These are phyloP conservation scores for Liasis olivaceus DNA, from an alignment of 2,797 vertebrate genomes.

Conservation along the genomic window DNA sequence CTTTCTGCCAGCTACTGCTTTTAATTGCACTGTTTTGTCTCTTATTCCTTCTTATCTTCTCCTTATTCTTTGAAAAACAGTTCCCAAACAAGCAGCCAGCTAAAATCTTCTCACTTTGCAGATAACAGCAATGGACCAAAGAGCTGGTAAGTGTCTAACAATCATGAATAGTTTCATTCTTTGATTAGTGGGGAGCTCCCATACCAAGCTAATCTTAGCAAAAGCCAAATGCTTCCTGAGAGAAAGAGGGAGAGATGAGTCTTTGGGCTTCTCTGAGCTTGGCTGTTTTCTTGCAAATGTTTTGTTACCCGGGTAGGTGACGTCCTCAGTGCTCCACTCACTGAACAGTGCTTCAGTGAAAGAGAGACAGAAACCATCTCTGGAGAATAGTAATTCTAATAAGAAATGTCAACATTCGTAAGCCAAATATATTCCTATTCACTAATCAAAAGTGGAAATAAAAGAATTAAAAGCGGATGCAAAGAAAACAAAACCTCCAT, in stretches of 20 bases:
- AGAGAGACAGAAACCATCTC: neutral
- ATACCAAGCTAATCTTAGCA: constrained; percentile 50
- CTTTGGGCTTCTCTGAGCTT: too few relatives aligned
- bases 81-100: constrained; percentile 20
- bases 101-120: constrained; percentile 55
- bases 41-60: constrained; percentile 25
- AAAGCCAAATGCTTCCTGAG: constrained; percentile 55
- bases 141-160: constrained; percentile 60
- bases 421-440: neutral
- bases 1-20: constrained; percentile 31
- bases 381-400: constrained; percentile 49
- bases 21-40: constrained; percentile 32
- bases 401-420: constrained; percentile 41
- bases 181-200: constrained; percentile 55
- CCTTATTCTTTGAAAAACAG: constrained; percentile 43
- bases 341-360: neutral
- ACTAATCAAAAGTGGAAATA: constrained; percentile 28
- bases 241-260: neutral
- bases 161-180: constrained; percentile 68
- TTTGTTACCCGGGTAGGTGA: too few relatives aligned
- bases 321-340: too few relatives aligned
- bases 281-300: too few relatives aligned
- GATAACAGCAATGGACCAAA: constrained; percentile 64
- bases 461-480: constrained; percentile 34
- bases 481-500: constrained; percentile 24